These are phyloP conservation scores for Punctoribates punctum DNA, from an alignment of 2,888 invertebrate species.

Conservation along the genomic window DNA sequence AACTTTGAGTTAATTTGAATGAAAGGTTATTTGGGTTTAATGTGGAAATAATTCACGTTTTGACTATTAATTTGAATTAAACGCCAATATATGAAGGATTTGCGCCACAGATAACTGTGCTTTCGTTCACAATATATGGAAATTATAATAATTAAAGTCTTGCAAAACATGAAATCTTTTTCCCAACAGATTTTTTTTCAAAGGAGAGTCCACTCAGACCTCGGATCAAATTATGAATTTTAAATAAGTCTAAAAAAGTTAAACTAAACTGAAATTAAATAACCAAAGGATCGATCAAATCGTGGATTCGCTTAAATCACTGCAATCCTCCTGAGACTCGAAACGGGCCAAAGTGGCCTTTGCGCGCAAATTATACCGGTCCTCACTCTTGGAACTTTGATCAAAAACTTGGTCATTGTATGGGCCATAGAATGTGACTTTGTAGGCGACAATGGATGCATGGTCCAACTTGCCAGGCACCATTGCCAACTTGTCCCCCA, in stretches of 20 bases:
- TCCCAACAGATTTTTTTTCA: neutral
- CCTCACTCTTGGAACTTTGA: neutral
- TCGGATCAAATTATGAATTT: neutral
- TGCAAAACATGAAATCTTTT: neutral
- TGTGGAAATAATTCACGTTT: neutral
- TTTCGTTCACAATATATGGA: neutral
- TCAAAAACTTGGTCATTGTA: conserved; percentile 15
- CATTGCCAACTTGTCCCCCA: conserved; percentile 69
- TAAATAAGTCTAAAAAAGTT: neutral
- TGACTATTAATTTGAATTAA: neutral
- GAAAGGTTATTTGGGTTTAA: no score
- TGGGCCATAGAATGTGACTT: conserved; percentile 59
- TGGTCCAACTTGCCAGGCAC: conserved; percentile 85
- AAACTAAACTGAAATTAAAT: neutral
- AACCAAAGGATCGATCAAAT: neutral
- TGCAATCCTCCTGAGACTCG: conserved; percentile 42
- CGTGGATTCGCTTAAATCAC: conserved; percentile 32
- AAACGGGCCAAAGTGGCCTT: conserved; percentile 44
- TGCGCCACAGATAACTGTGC: neutral
- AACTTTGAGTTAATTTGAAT: no score
- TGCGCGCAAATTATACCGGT: conserved; percentile 41
- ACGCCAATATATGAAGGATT: neutral
- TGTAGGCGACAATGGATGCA: conserved; percentile 76
- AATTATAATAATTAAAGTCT: conserved; percentile 2
- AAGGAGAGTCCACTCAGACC: no score